phyloP scores from a whole-genome alignment of 1,140 invertebrate species.

The Drosophila mayri region DNA sequence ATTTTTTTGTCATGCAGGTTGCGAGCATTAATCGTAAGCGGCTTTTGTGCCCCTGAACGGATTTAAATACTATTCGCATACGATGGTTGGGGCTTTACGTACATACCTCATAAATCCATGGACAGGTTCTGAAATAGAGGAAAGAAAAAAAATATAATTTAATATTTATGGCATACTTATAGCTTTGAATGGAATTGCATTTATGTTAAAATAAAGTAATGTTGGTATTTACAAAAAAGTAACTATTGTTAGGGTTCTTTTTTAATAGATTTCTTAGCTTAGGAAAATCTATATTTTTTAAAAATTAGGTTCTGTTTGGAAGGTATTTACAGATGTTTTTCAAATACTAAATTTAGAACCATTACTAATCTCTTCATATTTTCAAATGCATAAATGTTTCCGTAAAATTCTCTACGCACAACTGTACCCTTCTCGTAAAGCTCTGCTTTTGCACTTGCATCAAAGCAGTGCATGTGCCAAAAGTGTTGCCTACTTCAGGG shows the following conservation, averaged over 20 bases:
- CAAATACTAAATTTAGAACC: neutral
- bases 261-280: neutral
- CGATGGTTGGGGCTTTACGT: constrained; percentile 31
- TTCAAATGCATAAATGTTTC: constrained; percentile 4
- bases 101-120: constrained; percentile 76
- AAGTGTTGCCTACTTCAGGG: constrained; percentile 78
- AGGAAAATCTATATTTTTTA: neutral
- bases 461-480: constrained; percentile 42
- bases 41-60: constrained; percentile 59
- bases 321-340: neutral
- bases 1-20: constrained; percentile 59
- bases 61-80: constrained; percentile 53
- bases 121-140: constrained; percentile 65
- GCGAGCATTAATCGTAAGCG: constrained; percentile 59
- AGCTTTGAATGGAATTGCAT: constrained; percentile 10
- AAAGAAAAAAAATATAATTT: constrained; percentile 14
- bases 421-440: constrained; percentile 43
- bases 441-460: constrained; percentile 20
- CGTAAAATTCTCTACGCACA: constrained; percentile 13
- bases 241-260: too few species aligned
- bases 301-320: neutral
- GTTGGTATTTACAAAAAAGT: neutral
- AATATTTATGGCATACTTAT: constrained; percentile 14
- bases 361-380: neutral
- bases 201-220: neutral